Percentiles rank a stretch among this genome's conserved stretches.
Evolutionary conservation across 2,113 vertebrate species (phyloP).

Genomic region (Hypanus sabinus): DNA sequence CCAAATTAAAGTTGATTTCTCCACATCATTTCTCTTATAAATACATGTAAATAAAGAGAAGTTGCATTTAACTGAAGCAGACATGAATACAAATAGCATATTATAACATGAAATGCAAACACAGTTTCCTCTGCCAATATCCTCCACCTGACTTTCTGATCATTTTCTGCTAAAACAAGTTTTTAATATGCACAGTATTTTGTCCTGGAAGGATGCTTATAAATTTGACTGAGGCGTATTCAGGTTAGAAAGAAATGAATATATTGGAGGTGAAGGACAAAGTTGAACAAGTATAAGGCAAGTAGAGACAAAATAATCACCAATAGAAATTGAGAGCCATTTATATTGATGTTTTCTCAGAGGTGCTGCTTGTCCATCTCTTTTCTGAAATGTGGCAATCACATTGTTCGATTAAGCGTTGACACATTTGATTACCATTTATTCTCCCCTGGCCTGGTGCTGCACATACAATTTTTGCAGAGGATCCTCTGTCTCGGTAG

Average conservation of each 20-base stretch:
- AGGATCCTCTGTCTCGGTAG: no score
- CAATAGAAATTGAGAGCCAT: background rate
- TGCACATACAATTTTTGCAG: no score
- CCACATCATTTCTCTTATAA: background rate
- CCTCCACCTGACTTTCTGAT: no score
- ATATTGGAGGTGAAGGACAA: background rate
- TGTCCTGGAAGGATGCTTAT: no score
- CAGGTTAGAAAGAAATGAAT: background rate
- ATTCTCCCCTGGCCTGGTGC: no score
- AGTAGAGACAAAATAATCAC: background rate
- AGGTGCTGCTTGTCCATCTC: background rate
- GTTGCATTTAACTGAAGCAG: background rate
- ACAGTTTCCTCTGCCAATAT: no score
- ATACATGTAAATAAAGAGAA: background rate
- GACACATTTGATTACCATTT: no score
- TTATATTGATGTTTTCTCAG: background rate
- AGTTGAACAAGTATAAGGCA: background rate
- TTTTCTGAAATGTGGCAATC: background rate
- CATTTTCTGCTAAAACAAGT: no score
- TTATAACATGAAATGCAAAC: no score
- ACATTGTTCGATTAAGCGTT: no score
- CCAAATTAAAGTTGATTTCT: background rate
- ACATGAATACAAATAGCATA: background rate
- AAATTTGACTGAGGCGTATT: background rate
- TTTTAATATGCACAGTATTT: no score